These are phyloP conservation scores for Gonioctena quinquepunctata DNA, from an alignment of 1,140 invertebrate species.

Conservation along the genomic window DNA sequence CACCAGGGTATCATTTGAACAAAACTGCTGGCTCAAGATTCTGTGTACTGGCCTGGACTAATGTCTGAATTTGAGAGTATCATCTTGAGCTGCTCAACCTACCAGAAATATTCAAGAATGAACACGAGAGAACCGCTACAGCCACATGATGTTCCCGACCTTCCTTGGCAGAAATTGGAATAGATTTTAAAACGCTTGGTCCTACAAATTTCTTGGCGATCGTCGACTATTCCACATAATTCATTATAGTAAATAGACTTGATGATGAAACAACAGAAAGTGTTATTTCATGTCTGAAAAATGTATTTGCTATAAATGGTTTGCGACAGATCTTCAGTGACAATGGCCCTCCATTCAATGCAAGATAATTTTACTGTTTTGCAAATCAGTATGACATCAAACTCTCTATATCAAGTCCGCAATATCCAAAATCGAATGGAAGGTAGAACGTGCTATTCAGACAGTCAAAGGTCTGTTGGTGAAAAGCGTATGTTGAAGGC, in stretches of 20 bases:
- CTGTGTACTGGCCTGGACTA: slow-evolving; percentile 13
- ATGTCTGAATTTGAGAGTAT: not conserved
- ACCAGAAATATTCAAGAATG: not conserved
- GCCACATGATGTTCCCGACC: too few species aligned
- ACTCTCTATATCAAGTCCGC: slow-evolving; percentile 50
- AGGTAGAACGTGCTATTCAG: slow-evolving; percentile 44
- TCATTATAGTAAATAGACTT: too few species aligned
- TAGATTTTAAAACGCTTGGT: slow-evolving; percentile 15
- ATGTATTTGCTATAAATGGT: too few species aligned
- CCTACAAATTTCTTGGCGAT: slow-evolving; percentile 14
- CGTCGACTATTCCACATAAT: slow-evolving; percentile 25
- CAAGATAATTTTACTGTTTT: slow-evolving; percentile 54
- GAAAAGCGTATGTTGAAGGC: too few species aligned
- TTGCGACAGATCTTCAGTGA: too few species aligned
- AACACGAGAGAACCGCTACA: slow-evolving; percentile 15
- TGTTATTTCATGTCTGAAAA: too few species aligned
- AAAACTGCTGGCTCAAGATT: slow-evolving; percentile 7
- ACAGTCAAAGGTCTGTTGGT: slow-evolving; percentile 20
- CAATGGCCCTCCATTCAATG: slow-evolving; percentile 56
- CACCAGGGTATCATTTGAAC: slow-evolving; percentile 12
- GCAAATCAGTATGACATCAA: slow-evolving; percentile 51
- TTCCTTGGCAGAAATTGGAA: too few species aligned
- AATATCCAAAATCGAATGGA: slow-evolving; percentile 57
- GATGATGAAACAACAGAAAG: too few species aligned
- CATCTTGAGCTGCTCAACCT: slow-evolving; percentile 2